Conservation (phyloP, 2,113 vertebrate genomes). For the Pristiophorus japonicus region DNA sequence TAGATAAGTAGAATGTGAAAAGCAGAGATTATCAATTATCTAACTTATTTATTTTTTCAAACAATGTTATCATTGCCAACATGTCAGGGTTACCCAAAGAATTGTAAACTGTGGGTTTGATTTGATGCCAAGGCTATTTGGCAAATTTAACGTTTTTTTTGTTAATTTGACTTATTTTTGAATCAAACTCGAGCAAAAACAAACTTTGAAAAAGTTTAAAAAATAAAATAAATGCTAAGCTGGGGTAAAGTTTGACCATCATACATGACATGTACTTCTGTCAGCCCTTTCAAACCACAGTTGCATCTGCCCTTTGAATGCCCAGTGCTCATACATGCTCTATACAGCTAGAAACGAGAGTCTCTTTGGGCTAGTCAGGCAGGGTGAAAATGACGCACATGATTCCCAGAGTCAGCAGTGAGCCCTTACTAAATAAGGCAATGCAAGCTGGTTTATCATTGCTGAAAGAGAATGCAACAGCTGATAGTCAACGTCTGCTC, state of each 20-base stretch:
- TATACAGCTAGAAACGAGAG: constrained; percentile 44
- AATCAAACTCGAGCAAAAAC: background rate
- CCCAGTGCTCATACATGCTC: constrained; percentile 49
- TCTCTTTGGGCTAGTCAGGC: constrained; percentile 48
- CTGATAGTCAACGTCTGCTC: constrained; percentile 55
- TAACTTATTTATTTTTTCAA: constrained; percentile 5
- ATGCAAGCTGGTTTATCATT: constrained; percentile 67
- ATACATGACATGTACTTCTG: background rate
- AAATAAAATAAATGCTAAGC: background rate
- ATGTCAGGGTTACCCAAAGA: background rate
- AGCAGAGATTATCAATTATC: background rate
- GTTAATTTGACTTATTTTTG: background rate
- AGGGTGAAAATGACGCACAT: constrained; percentile 72
- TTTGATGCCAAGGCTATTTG: background rate
- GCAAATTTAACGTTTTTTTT: background rate
- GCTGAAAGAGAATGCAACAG: constrained; percentile 65
- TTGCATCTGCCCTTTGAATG: constrained; percentile 42
- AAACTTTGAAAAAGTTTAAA: background rate
- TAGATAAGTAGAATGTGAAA: background rate
- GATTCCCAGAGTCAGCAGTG: constrained; percentile 62
- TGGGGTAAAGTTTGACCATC: background rate
- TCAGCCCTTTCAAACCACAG: background rate
- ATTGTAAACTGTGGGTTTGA: background rate
- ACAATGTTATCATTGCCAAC: background rate
- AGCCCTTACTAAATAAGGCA: constrained; percentile 83